Conservation (phyloP, 2,113 vertebrate species). For the Strigops habroptila region DNA sequence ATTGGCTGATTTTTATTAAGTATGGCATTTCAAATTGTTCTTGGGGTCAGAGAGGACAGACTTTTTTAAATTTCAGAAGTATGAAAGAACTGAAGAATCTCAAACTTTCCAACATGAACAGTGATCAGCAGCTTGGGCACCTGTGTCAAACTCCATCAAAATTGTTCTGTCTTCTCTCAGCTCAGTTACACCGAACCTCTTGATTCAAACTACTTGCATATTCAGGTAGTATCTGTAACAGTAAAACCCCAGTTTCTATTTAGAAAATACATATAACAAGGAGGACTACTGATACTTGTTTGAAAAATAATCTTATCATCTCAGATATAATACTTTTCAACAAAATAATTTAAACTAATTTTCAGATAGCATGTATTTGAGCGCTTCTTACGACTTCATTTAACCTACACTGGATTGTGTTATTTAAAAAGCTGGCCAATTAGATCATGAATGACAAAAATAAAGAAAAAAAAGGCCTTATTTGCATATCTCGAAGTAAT, state of each 20-base stretch:
- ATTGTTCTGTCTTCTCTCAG: neutral
- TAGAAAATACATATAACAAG: neutral
- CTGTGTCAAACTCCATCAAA: neutral
- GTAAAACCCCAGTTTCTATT: neutral
- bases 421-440: neutral
- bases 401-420: neutral
- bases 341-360: neutral
- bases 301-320: neutral
- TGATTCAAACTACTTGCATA: neutral
- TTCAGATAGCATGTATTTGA: neutral
- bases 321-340: neutral
- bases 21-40: neutral
- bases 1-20: neutral
- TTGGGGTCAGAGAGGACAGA: neutral
- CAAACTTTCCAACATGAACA: neutral
- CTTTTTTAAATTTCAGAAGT: neutral
- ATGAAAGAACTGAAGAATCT: neutral
- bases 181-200: neutral
- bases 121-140: neutral
- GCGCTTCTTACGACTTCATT: neutral
- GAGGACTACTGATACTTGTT: neutral
- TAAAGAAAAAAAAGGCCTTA: conserved; percentile 31
- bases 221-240: neutral
- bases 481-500: conserved; percentile 50
- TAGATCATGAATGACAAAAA: conserved; percentile 15